Conservation (phyloP, 2,113 vertebrate species). For the Columba janthina region DNA sequence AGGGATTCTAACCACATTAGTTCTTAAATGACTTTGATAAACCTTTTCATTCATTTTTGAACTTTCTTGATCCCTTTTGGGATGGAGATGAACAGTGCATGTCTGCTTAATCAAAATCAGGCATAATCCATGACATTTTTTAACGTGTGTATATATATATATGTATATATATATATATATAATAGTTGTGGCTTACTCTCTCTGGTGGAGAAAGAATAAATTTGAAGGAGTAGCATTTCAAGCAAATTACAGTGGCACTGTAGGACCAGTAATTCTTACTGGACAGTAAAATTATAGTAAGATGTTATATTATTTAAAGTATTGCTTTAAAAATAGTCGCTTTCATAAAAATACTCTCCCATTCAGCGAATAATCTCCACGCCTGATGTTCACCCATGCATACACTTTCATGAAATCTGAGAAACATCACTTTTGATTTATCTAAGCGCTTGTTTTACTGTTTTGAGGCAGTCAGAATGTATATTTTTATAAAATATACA, state of each 20-base stretch:
- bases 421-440: not conserved
- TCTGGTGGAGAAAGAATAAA: not conserved
- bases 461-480: not conserved
- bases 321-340: not conserved
- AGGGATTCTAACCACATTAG: not conserved
- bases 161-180: not conserved
- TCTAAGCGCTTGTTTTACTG: not conserved
- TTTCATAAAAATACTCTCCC: not conserved
- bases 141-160: not conserved
- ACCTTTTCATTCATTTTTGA: not conserved
- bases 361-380: not conserved
- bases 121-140: not conserved
- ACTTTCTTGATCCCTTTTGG: not conserved
- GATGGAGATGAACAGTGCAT: not conserved
- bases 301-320: not conserved
- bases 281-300: not conserved
- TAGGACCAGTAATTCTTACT: not conserved
- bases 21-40: slow-evolving; percentile 18
- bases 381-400: not conserved
- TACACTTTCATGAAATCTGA: not conserved
- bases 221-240: not conserved
- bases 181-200: not conserved
- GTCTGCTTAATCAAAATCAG: slow-evolving; percentile 10
- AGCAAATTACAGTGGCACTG: not conserved
- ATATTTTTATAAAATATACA: not conserved